A percentile compares a stretch with the other conserved stretches of the same genome.
Conservation (phyloP, 2,113 vertebrate genomes). For the Seriola quinqueradiata region DNA sequence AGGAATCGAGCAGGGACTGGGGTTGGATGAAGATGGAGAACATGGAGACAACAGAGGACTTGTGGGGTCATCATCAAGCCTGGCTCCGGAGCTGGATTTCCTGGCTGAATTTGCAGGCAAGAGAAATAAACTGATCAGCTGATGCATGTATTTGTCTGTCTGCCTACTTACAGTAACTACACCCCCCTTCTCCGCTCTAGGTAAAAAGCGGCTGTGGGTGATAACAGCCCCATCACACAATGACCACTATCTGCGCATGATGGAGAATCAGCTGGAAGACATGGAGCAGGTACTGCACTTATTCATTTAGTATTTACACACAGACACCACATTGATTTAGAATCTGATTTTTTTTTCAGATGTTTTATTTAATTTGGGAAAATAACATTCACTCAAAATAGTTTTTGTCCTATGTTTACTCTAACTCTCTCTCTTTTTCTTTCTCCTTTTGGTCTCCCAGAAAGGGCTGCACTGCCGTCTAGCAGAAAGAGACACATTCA, state of each 20-base stretch:
- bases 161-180: neutral
- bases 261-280: conserved; percentile 86
- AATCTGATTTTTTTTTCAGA: neutral
- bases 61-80: conserved; percentile 29
- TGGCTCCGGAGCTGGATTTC: conserved; percentile 79
- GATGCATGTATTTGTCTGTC: neutral
- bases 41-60: conserved; percentile 40
- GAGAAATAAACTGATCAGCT: conserved; percentile 8
- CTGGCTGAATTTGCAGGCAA: conserved; percentile 82
- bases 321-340: neutral
- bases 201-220: conserved; percentile 85
- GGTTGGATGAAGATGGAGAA: conserved; percentile 54
- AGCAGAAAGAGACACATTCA: conserved; percentile 84
- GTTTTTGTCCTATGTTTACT: neutral
- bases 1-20: conserved; percentile 58
- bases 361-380: neutral
- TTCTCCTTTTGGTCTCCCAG: conserved; percentile 32
- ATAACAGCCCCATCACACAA: conserved; percentile 82
- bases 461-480: conserved; percentile 83
- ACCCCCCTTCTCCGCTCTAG: conserved; percentile 31
- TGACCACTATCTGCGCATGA: conserved; percentile 85
- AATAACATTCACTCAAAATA: neutral
- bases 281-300: conserved; percentile 70
- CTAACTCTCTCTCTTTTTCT: neutral
- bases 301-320: neutral